Conservation (phyloP, 2,888 invertebrate genomes). For the Agapostemon virescens region DNA sequence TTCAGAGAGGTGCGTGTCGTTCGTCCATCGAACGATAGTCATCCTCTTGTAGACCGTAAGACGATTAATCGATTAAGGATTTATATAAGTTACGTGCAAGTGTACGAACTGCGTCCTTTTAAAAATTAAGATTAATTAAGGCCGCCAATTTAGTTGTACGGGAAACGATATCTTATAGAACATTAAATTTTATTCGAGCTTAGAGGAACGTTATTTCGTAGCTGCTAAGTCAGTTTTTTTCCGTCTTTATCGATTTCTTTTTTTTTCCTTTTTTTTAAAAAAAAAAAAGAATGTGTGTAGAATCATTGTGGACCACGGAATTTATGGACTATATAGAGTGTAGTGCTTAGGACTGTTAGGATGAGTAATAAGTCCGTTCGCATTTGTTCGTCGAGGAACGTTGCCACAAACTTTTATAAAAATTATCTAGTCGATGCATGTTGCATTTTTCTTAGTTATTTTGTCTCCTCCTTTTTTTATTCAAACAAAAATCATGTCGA, state of each 20-base stretch:
- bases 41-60: slow-evolving; percentile 49
- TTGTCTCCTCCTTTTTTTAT: too few relatives aligned
- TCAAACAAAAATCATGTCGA: too few relatives aligned
- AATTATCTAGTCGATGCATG: not conserved
- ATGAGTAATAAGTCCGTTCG: slow-evolving; percentile 8
- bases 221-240: slow-evolving; percentile 34
- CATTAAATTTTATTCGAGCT: slow-evolving; percentile 61
- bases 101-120: slow-evolving; percentile 49
- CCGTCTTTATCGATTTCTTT: not conserved
- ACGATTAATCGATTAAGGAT: slow-evolving; percentile 57
- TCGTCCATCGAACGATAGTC: slow-evolving; percentile 1
- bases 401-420: not conserved
- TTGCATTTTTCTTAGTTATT: not conserved
- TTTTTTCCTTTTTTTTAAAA: too few relatives aligned
- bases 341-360: slow-evolving; percentile 23
- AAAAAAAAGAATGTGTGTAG: too few relatives aligned
- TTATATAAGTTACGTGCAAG: slow-evolving; percentile 54
- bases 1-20: slow-evolving; percentile 56
- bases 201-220: slow-evolving; percentile 50
- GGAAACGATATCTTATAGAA: slow-evolving; percentile 58
- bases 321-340: slow-evolving; percentile 26
- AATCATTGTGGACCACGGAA: slow-evolving; percentile 16
- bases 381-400: not conserved
- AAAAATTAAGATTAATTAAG: slow-evolving; percentile 70
- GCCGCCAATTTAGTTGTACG: slow-evolving; percentile 61